A percentile compares a stretch with the other conserved stretches of the same genome.
These are phyloP conservation scores for Odontesthes bonariensis DNA, from an alignment of 2,113 vertebrate genomes.

Conservation along the genomic window DNA sequence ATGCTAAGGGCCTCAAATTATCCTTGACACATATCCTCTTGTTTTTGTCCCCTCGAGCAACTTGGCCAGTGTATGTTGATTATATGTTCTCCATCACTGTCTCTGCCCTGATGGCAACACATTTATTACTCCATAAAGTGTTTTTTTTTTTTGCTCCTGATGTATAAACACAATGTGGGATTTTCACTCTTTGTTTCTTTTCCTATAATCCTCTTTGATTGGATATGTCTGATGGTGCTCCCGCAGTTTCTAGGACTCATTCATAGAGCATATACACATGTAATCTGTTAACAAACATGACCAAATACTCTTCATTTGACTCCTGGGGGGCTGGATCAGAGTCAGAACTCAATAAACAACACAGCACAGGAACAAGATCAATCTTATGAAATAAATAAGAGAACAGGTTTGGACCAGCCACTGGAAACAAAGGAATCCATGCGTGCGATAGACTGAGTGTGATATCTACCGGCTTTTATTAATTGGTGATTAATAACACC, in stretches of 20 bases:
- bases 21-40: conserved; percentile 94
- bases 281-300: conserved; percentile 88
- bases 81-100: conserved; percentile 69
- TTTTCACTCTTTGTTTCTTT: conserved; percentile 56
- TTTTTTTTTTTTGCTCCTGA: conserved; percentile 23
- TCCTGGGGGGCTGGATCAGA: conserved; percentile 72
- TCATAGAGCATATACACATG: conserved; percentile 77
- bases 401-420: conserved; percentile 68
- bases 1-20: conserved; percentile 95
- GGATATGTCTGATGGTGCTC: conserved; percentile 58
- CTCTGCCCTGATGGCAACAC: conserved; percentile 80
- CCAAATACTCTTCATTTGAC: conserved; percentile 78
- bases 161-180: conserved; percentile 43
- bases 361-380: conserved; percentile 71
- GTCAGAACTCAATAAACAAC: conserved; percentile 74
- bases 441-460: conserved; percentile 70
- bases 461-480: conserved; percentile 88
- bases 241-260: conserved; percentile 52
- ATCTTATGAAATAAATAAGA: conserved; percentile 78
- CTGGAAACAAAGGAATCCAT: conserved; percentile 78
- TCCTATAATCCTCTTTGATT: conserved; percentile 63
- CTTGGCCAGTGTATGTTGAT: conserved; percentile 70
- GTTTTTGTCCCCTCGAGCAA: conserved; percentile 84
- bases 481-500: conserved; percentile 96
- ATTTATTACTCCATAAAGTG: conserved; percentile 63